Percentiles rank a stretch among this genome's conserved stretches.
phyloP scores from a whole-genome alignment of 2,113 vertebrate genomes.

The Diadophis punctatus region DNA sequence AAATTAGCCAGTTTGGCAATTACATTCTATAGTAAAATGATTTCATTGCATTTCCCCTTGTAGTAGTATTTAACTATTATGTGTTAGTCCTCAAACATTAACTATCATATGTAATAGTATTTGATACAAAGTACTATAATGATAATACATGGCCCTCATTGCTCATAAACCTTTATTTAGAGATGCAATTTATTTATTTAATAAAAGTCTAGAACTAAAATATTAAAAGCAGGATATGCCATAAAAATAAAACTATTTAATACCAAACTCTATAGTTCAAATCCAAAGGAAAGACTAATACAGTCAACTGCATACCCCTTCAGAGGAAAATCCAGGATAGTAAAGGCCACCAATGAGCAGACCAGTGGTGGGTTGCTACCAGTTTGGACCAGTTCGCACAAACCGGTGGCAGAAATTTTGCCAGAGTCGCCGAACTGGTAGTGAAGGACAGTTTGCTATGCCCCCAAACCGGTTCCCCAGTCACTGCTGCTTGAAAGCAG shows the following conservation, averaged over 20 bases:
- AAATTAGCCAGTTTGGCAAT: not conserved
- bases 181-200: not conserved
- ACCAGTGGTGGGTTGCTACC: too few species aligned
- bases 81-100: not conserved
- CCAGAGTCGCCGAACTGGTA: too few species aligned
- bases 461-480: too few species aligned
- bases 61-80: not conserved
- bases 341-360: not conserved
- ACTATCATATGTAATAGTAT: not conserved
- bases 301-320: not conserved
- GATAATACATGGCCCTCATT: not conserved
- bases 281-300: not conserved
- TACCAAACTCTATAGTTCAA: not conserved
- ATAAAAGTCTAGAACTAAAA: not conserved
- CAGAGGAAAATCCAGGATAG: not conserved
- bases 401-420: too few species aligned
- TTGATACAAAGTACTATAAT: not conserved
- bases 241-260: not conserved
- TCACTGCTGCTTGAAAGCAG: too few species aligned
- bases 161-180: not conserved
- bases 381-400: too few species aligned
- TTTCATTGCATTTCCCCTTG: not conserved
- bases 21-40: not conserved
- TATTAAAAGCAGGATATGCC: not conserved
- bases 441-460: too few species aligned